Evolutionary conservation across 2,113 vertebrate species (phyloP), one percentile per base, ranked within the genome.

Genomic region (Baryphthengus martii): DNA sequence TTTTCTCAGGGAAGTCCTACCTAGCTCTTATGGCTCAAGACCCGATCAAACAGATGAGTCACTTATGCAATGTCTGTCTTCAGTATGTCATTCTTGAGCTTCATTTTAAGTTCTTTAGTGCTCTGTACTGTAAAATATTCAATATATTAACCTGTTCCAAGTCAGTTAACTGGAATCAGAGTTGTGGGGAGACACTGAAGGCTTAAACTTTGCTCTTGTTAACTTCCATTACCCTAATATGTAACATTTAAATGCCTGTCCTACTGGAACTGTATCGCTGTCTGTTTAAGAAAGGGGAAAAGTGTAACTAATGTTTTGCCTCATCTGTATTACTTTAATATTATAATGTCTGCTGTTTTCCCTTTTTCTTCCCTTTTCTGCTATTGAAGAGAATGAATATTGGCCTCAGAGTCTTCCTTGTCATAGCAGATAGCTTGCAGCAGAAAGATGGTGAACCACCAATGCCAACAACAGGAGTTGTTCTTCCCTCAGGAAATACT

Each of bases 401-500:
- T 1, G 99, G 99, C 86, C 98, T 99, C 97, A 98, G 99, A 96
- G 99, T 99, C 83, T 99, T 99, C 98, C 98, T 99, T 80, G 99
- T 99, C 53, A 99, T 99, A 89, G 99, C 99, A 3, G 99, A 99
- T 97, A 99, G 99, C 88, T 98, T 99, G 76, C 99, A 99, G 96
- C 99, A 99, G 97, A 99, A 99, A 89, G 99, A 99, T 6, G 99
- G 99, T 1, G 99, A 99, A 65, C 99, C 99, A 5, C 99, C 99
- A 5, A 99, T 99, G 99, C 99, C 99, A 61, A 99, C 99, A 4
- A 99, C 99, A 6, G 99, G 99, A 58, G 99, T 99, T 85, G 98
- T 99, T 94, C 98, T 99, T 97, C 99, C 99, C 81, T 99, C 99
- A 52, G 99, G 99, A 95, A 99, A 99, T 96, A 99, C 99, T n/a